Conservation (phyloP, 2,113 vertebrate species). For the Antechinus stuartii region DNA sequence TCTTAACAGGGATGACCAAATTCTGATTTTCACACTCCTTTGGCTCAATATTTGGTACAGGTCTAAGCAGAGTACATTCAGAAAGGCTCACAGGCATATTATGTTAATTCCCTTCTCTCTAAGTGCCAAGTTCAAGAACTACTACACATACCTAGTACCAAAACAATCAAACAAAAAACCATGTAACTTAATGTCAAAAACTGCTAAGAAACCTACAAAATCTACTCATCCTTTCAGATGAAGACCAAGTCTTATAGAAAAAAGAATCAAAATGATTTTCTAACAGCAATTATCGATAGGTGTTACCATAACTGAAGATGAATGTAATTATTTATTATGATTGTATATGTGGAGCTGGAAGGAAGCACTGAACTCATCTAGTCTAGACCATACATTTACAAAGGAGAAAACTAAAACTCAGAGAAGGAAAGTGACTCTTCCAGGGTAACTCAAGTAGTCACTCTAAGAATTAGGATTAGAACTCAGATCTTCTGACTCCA, state of each 20-base stretch:
- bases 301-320: neutral
- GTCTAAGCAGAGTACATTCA: neutral
- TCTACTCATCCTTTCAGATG: neutral
- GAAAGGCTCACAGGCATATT: neutral
- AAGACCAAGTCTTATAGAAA: neutral
- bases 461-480: too few relatives aligned
- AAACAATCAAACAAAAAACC: neutral
- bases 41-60: neutral
- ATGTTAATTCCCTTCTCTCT: neutral
- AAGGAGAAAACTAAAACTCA: too few relatives aligned
- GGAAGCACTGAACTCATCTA: too few relatives aligned
- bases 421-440: too few relatives aligned
- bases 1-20: neutral
- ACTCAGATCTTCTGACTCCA: too few relatives aligned
- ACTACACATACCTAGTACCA: neutral
- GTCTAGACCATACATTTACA: too few relatives aligned
- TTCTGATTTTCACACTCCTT: neutral
- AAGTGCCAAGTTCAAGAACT: neutral
- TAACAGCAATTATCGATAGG: neutral
- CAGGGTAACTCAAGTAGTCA: too few relatives aligned
- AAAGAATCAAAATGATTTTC: too few relatives aligned
- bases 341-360: too few relatives aligned
- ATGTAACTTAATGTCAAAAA: neutral
- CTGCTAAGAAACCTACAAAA: neutral
- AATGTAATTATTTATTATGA: too few relatives aligned